phyloP scores from a whole-genome alignment of 2,113 vertebrate genomes.

The Enhydra lutris region DNA sequence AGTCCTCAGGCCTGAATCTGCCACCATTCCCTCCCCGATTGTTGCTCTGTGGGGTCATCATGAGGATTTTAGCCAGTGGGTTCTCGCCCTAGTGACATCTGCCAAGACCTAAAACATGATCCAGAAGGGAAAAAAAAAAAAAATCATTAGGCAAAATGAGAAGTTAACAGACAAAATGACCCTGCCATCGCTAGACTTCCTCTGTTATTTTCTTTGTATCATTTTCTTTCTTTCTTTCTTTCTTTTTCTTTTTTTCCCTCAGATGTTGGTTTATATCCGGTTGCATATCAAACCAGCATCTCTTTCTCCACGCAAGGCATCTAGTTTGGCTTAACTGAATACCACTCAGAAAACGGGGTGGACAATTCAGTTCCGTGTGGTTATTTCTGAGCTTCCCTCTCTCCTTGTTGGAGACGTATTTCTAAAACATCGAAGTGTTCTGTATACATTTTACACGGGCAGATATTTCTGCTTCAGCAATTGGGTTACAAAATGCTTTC shows the following conservation, averaged over 20 bases:
- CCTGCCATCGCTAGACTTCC: not conserved
- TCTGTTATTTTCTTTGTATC: constrained; percentile 20
- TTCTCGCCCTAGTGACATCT: not conserved
- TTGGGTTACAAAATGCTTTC: not conserved
- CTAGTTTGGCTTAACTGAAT: constrained; percentile 31
- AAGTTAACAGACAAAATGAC: constrained; percentile 52
- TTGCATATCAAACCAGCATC: constrained; percentile 39
- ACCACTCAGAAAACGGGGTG: not conserved
- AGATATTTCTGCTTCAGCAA: not conserved
- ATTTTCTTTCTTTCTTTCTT: not conserved
- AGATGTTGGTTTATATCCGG: constrained; percentile 53
- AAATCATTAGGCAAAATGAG: not conserved
- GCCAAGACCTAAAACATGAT: constrained; percentile 2
- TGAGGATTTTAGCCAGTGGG: constrained; percentile 62
- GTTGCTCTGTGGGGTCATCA: constrained; percentile 55
- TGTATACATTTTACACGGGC: not conserved
- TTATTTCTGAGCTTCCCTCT: not conserved
- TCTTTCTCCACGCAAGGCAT: not conserved
- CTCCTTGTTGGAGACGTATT: not conserved
- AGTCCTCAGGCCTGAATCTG: constrained; percentile 50
- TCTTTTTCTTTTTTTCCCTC: not conserved
- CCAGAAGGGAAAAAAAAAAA: not conserved
- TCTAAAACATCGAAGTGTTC: not conserved
- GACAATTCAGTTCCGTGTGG: not conserved
- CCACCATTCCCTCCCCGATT: not conserved